Evolutionary conservation across 1,140 invertebrate species (phyloP).

Genomic region (Brachionus koreanus): DNA sequence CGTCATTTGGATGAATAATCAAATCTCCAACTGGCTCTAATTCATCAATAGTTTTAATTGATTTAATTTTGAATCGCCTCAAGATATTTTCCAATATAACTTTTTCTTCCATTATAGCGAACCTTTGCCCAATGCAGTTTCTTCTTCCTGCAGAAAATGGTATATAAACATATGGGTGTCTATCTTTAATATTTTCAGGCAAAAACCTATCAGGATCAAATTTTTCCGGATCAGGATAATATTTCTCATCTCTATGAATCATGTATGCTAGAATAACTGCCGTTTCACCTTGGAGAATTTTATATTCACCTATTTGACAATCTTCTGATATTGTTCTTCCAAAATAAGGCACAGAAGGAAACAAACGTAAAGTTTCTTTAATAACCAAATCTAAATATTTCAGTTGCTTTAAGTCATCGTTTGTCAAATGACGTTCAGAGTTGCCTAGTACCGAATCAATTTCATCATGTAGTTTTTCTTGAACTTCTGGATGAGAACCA

Average conservation of each 20-base stretch:
- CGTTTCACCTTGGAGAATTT: slow-evolving; percentile 65
- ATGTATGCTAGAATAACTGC: slow-evolving; percentile 64
- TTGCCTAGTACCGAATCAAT: slow-evolving; percentile 70
- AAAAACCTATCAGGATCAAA: slow-evolving; percentile 89
- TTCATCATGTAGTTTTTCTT: slow-evolving; percentile 73
- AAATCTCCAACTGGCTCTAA: slow-evolving; percentile 55
- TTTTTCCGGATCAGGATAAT: slow-evolving; percentile 72
- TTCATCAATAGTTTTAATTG: slow-evolving; percentile 52
- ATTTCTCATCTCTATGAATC: slow-evolving; percentile 69
- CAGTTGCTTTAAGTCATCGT: slow-evolving; percentile 67
- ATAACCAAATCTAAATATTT: slow-evolving; percentile 70
- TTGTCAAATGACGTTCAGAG: slow-evolving; percentile 67
- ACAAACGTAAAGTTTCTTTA: slow-evolving; percentile 69
- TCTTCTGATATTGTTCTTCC: slow-evolving; percentile 70
- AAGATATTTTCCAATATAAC: slow-evolving; percentile 79
- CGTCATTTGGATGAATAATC: slow-evolving; percentile 55
- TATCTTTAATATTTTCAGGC: slow-evolving; percentile 69
- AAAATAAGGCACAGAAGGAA: slow-evolving; percentile 77
- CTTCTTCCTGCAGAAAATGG: slow-evolving; percentile 82
- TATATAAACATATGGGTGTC: slow-evolving; percentile 78
- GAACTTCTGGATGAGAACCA: slow-evolving; percentile 59
- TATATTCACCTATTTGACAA: slow-evolving; percentile 61
- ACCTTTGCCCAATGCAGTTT: slow-evolving; percentile 79
- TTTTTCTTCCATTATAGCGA: slow-evolving; percentile 80
- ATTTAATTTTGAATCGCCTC: slow-evolving; percentile 67